These are phyloP conservation scores for Apamea anceps DNA, from an alignment of 2,888 invertebrate species.

Conservation along the genomic window DNA sequence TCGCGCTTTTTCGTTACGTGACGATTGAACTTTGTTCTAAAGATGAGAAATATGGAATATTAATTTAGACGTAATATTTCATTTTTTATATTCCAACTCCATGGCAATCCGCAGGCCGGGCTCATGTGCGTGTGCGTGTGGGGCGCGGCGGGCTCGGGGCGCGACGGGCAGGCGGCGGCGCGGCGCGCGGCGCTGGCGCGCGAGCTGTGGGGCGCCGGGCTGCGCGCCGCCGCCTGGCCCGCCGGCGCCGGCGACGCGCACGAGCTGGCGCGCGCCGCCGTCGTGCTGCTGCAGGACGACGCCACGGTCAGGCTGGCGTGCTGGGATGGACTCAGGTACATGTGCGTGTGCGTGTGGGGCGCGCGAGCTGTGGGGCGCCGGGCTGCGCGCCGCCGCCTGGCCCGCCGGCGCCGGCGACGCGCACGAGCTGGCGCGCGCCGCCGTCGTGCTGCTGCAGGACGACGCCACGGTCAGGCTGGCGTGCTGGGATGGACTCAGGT, in stretches of 20 bases:
- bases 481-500: constrained; percentile 74
- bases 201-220: constrained; percentile 93
- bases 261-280: constrained; percentile 70
- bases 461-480: constrained; percentile 71
- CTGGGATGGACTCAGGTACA: constrained; percentile 69
- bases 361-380: constrained; percentile 92
- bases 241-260: constrained; percentile 68
- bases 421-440: constrained; percentile 73
- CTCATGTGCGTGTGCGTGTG: constrained; percentile 79
- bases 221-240: constrained; percentile 57
- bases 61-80: background rate
- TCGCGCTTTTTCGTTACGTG: background rate
- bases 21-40: background rate
- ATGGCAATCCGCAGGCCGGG: constrained; percentile 66
- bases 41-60: background rate
- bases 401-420: constrained; percentile 66
- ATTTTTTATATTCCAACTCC: background rate
- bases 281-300: constrained; percentile 75
- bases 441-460: constrained; percentile 73
- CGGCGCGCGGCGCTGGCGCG: constrained; percentile 75
- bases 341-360: too few relatives aligned
- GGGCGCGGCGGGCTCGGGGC: constrained; percentile 75
- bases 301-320: constrained; percentile 71
- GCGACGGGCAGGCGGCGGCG: constrained; percentile 73
- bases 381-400: constrained; percentile 72